Percentiles rank a stretch among this genome's conserved stretches.
Conservation (phyloP, 2,888 invertebrate species). For the Cantharis nigra region DNA sequence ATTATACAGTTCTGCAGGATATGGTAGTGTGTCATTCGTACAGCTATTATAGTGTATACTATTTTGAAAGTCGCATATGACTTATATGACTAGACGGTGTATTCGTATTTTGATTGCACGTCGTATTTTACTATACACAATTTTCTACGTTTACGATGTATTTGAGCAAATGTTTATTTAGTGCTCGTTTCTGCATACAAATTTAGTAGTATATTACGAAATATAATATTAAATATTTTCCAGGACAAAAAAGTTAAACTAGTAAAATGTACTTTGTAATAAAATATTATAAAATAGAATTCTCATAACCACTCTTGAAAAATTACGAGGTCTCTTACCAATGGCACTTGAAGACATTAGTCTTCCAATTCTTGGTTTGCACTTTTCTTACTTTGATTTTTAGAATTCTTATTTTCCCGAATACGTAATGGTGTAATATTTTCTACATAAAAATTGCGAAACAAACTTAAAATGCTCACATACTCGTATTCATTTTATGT, state of each 20-base stretch:
- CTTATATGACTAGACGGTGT: background rate
- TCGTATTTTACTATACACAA: background rate
- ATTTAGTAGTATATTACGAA: background rate
- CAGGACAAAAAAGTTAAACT: background rate
- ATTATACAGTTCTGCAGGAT: slow-evolving; percentile 41
- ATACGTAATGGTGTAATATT: slow-evolving; percentile 44
- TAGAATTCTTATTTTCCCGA: slow-evolving; percentile 43
- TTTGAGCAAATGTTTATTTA: background rate
- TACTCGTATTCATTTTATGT: background rate
- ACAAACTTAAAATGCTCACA: background rate
- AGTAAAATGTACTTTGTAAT: background rate
- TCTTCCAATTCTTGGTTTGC: background rate
- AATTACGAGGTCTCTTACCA: background rate
- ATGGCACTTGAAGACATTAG: background rate
- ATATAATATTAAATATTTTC: background rate
- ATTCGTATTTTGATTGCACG: background rate
- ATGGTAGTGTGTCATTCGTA: slow-evolving; percentile 41
- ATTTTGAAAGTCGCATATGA: background rate
- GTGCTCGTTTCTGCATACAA: background rate
- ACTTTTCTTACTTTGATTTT: slow-evolving; percentile 36
- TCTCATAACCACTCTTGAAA: background rate
- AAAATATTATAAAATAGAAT: background rate
- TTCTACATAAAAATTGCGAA: slow-evolving; percentile 22
- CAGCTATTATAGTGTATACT: slow-evolving; percentile 6
- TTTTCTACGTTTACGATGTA: background rate